These are phyloP conservation scores for Alligator sinensis DNA, from an alignment of 2,113 vertebrate species.

Conservation along the genomic window DNA sequence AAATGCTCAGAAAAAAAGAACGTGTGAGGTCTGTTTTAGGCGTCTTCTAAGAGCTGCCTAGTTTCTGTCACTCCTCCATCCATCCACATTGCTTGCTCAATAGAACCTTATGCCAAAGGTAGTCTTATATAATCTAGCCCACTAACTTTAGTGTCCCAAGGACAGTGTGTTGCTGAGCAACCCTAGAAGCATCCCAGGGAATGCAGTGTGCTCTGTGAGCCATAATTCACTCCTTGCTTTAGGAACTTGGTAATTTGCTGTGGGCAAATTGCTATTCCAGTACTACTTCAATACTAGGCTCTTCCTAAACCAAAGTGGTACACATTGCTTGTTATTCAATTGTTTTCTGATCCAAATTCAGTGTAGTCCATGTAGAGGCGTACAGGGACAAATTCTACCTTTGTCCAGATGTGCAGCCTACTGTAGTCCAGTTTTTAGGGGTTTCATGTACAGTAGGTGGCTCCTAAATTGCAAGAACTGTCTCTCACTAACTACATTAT, in stretches of 20 bases:
- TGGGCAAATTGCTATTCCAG: conserved; percentile 17
- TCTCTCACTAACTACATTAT: not conserved
- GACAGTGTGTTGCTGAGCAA: conserved; percentile 61
- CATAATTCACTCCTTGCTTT: not conserved
- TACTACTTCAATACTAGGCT: not conserved
- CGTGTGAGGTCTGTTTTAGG: not conserved
- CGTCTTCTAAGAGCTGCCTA: not conserved
- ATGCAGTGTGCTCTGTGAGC: conserved; percentile 13
- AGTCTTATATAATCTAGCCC: conserved; percentile 57
- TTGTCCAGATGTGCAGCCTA: not conserved
- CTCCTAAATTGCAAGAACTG: not conserved
- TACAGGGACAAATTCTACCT: not conserved
- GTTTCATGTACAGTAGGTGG: not conserved
- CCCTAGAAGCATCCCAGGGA: not conserved
- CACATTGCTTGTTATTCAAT: no score
- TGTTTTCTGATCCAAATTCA: rapidly evolving
- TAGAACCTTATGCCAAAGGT: conserved; percentile 38
- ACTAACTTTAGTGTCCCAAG: conserved; percentile 49
- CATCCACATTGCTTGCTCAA: conserved; percentile 11
- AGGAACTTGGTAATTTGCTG: conserved; percentile 29
- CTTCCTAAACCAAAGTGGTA: not conserved
- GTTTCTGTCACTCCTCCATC: conserved; percentile 14
- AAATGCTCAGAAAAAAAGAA: not conserved
- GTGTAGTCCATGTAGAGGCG: not conserved
- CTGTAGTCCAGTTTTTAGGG: not conserved